Evolutionary conservation across 2,113 vertebrate species (phyloP).

Genomic region (Dasypus novemcinctus): DNA sequence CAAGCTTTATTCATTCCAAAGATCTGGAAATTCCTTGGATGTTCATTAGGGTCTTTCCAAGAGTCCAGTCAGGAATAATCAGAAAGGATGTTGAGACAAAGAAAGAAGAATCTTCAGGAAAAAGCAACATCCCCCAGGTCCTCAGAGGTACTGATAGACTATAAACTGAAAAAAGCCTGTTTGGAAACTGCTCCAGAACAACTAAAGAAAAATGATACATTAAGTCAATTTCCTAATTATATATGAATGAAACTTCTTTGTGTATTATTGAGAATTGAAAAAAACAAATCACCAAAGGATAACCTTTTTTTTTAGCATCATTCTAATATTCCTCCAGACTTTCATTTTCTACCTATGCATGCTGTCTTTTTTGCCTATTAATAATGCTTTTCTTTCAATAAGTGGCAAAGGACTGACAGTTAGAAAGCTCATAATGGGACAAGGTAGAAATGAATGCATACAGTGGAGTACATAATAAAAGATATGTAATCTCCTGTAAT

Average conservation of each 20-base stretch:
- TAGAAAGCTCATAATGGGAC: too few species aligned
- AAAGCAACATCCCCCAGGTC: rapidly evolving
- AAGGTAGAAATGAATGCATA: background rate
- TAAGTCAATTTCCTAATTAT: rapidly evolving
- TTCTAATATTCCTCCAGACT: background rate
- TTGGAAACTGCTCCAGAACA: background rate
- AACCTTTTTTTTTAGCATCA: background rate
- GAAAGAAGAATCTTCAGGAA: too few species aligned
- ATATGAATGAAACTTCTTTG: background rate
- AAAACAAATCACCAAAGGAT: background rate
- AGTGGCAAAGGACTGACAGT: background rate
- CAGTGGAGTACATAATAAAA: too few species aligned
- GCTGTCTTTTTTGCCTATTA: background rate
- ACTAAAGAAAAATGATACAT: background rate
- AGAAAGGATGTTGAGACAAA: background rate
- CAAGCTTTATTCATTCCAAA: background rate
- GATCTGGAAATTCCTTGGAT: background rate
- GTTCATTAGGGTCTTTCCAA: too few species aligned
- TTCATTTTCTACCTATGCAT: background rate
- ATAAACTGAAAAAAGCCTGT: too few species aligned
- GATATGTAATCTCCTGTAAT: background rate
- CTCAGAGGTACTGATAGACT: too few species aligned
- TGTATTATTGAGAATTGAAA: background rate
- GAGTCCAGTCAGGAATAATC: rapidly evolving
- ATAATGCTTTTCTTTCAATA: rapidly evolving